Evolutionary conservation across 2,888 invertebrate species (phyloP), one percentile per base, ranked within the genome.

Genomic region (Merodon equestris): DNA sequence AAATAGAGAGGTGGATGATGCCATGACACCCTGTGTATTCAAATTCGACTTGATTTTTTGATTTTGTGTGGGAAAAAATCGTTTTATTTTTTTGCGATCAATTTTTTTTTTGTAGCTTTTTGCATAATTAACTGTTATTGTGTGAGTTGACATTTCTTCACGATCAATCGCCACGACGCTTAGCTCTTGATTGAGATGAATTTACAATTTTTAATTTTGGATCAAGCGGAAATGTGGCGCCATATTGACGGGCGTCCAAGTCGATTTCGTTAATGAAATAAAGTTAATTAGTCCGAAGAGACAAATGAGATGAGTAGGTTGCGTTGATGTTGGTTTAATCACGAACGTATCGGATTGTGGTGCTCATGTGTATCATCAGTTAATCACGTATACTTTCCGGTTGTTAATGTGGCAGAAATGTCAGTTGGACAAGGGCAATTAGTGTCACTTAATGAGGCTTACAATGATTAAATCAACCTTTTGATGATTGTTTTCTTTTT

Each of bases 191-290:
- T 57, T 36, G 27, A 9, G 13, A 45, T 60, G 47, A 67, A 60
- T 68, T 53, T 60, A 0, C n/a, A 45, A 64, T 36, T 45, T 56
- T 66, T 67, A 36, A n/a, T n/a, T n/a, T 27, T 40, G 50, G 61
- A 18, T 7, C 58, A 77, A 72, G 57, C 67, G 61, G 72, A 77
- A 67, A 61, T 67, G 57, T 67, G 72, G 77, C 72, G 77, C 72
- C 72, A 58, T 63, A 12, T 40, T 71, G 58, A 63, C 34, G 19
- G 38, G 40, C n/a, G n/a, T n/a, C n/a, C n/a, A n/a, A n/a, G n/a
- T n/a, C 40, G 40, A 40, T 40, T n/a, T 27, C 40, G 10, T 40
- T 40, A 40, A 40, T 40, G 10, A 40, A 40, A 27, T 27, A 7
- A 27, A 27, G 7, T 27, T 27, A 27, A 27, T 27, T 27, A 27